Evolutionary conservation across 2,113 vertebrate genomes (phyloP).

Genomic region (Eidolon helvum): DNA sequence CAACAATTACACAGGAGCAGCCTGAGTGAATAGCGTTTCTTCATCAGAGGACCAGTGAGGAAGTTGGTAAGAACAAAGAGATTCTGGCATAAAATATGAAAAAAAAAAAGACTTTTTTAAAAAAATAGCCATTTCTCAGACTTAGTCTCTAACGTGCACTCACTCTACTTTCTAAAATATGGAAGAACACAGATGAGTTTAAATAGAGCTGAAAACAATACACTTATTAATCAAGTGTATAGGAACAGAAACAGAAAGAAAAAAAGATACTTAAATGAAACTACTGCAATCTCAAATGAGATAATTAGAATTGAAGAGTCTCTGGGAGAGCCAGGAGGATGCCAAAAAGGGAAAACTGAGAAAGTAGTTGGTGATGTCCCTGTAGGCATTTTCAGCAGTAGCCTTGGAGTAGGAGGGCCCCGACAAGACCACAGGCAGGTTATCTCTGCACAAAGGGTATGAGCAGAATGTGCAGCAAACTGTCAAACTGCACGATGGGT

Average conservation of each 20-base stretch:
- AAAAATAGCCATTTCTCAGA: not conserved
- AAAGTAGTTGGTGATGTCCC: slow-evolving; percentile 8
- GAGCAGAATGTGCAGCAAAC: slow-evolving; percentile 74
- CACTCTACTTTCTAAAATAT: not conserved
- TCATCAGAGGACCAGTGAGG: not conserved
- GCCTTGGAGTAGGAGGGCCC: fast-evolving
- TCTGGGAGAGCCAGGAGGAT: not conserved
- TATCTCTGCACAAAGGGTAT: slow-evolving; percentile 63
- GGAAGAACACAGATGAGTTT: not conserved
- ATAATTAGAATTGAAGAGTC: not conserved
- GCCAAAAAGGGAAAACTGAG: not conserved
- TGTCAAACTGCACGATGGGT: slow-evolving; percentile 75
- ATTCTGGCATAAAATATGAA: not conserved
- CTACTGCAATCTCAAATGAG: not conserved
- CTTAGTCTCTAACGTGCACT: not conserved
- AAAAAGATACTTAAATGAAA: not conserved
- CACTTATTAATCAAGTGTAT: not conserved
- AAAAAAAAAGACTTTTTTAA: not conserved
- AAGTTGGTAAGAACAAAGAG: not conserved
- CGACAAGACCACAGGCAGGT: slow-evolving; percentile 59
- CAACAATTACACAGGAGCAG: not conserved
- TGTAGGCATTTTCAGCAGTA: slow-evolving; percentile 39
- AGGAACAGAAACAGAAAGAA: not conserved
- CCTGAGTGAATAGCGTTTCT: not conserved
- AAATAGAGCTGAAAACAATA: not conserved